phyloP scores from a whole-genome alignment of 2,888 invertebrate species.

The Bombylius discolor region DNA sequence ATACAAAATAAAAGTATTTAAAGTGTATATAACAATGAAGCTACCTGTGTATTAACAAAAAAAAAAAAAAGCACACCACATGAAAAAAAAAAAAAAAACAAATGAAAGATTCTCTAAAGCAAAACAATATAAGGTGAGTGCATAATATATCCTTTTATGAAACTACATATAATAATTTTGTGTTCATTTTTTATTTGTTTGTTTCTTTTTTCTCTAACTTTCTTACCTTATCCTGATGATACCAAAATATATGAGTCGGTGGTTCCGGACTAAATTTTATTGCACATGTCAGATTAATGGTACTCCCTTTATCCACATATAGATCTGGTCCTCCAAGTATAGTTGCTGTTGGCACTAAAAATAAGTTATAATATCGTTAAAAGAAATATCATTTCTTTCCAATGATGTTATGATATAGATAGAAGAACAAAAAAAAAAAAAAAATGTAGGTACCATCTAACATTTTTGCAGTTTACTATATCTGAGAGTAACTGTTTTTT shows the following conservation, averaged over 20 bases:
- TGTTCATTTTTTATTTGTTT: neutral
- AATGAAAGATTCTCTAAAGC: neutral
- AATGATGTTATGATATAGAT: too few species aligned
- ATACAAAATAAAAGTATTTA: too few species aligned
- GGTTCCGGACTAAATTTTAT: conserved; percentile 71
- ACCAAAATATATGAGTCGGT: conserved; percentile 90
- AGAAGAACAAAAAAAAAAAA: too few species aligned
- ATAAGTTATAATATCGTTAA: conserved; percentile 5
- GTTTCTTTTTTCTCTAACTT: neutral
- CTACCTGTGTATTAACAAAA: too few species aligned
- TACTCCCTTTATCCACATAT: conserved; percentile 69
- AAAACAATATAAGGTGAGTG: neutral
- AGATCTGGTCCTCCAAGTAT: conserved; percentile 68
- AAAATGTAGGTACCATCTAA: too few species aligned
- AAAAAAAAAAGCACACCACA: too few species aligned
- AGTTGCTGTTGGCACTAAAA: conserved; percentile 63
- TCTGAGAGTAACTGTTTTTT: too few species aligned
- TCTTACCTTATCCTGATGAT: conserved; percentile 87
- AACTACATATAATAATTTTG: neutral
- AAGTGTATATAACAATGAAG: too few species aligned
- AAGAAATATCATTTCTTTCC: too few species aligned
- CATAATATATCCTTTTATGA: too few species aligned
- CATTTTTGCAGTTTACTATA: too few species aligned
- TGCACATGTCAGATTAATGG: conserved; percentile 71
- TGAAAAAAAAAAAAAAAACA: neutral